phyloP scores from a whole-genome alignment of 2,888 invertebrate genomes.

The Chaitophorus viminalis region DNA sequence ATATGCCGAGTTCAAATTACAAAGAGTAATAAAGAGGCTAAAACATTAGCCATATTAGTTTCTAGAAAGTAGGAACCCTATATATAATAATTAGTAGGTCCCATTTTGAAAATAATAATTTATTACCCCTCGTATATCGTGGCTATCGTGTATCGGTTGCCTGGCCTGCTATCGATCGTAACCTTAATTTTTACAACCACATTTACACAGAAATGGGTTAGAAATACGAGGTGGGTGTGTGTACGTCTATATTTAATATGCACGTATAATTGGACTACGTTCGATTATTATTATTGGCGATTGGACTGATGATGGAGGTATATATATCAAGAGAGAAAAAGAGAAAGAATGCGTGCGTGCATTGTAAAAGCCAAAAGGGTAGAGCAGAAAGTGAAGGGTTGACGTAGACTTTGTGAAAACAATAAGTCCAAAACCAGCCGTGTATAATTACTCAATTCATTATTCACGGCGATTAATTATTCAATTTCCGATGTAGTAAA shows the following conservation, averaged over 20 bases:
- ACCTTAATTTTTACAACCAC: slow-evolving; percentile 51
- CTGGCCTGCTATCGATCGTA: slow-evolving; percentile 42
- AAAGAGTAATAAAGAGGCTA: slow-evolving; percentile 15
- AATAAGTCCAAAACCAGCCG: slow-evolving; percentile 43
- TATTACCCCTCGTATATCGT: slow-evolving; percentile 13
- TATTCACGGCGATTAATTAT: slow-evolving; percentile 60
- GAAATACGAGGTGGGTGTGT: neutral
- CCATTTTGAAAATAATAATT: slow-evolving; percentile 53
- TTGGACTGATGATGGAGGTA: slow-evolving; percentile 32
- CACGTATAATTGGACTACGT: slow-evolving; percentile 53
- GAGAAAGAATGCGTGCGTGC: neutral
- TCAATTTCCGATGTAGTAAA: slow-evolving; percentile 33
- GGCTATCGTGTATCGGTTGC: slow-evolving; percentile 44
- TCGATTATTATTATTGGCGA: slow-evolving; percentile 57
- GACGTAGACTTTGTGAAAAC: slow-evolving; percentile 36
- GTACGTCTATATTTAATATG: slow-evolving; percentile 27
- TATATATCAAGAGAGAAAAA: neutral
- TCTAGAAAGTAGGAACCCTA: neutral
- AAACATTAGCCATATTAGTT: slow-evolving; percentile 51
- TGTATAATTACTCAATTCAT: slow-evolving; percentile 61
- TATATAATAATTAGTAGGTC: slow-evolving; percentile 34
- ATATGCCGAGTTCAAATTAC: neutral
- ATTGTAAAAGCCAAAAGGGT: neutral
- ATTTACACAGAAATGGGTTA: slow-evolving; percentile 35
- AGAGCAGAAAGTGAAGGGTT: neutral